A percentile compares a stretch with the other conserved stretches of the same genome.
Evolutionary conservation across 64 coral and sea anemone genomes (phyloP).

Genomic region (Stylophora pistillata): DNA sequence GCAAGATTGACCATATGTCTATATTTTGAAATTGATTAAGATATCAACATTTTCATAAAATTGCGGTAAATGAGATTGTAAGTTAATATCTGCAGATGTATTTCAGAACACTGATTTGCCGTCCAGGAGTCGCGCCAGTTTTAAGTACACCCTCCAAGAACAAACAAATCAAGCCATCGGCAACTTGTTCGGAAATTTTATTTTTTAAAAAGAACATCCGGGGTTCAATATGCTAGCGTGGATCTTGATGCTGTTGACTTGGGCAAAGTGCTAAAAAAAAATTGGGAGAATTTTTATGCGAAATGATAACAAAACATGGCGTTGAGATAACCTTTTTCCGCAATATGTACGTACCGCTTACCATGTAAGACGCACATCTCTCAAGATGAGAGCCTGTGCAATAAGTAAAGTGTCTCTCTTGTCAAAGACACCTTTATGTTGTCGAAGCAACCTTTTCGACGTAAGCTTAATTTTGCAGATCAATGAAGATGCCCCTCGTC

Average conservation of each 20-base stretch:
- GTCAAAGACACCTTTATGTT: neutral
- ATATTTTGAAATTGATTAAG: neutral
- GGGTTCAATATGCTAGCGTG: neutral
- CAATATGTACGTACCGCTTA: too few relatives aligned
- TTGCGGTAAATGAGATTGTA: neutral
- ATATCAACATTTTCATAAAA: neutral
- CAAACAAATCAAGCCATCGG: slow-evolving; percentile 21
- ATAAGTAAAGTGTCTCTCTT: neutral
- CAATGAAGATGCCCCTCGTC: slow-evolving; percentile 13
- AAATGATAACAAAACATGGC: too few relatives aligned
- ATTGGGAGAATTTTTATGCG: too few relatives aligned
- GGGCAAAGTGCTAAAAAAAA: too few relatives aligned
- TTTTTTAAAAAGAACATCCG: neutral
- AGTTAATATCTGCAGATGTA: slow-evolving; percentile 14
- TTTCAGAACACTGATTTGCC: neutral
- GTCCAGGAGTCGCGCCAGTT: neutral
- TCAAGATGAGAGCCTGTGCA: neutral
- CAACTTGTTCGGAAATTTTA: neutral
- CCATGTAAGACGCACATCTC: too few relatives aligned
- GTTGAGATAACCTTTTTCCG: too few relatives aligned
- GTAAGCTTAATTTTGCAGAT: neutral
- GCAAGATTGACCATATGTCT: neutral
- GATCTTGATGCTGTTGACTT: neutral
- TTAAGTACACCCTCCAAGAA: neutral
- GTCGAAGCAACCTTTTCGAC: slow-evolving; percentile 24